Evolutionary conservation across 2,888 invertebrate species (phyloP).

Genomic region (Meghimatium bilineatum): DNA sequence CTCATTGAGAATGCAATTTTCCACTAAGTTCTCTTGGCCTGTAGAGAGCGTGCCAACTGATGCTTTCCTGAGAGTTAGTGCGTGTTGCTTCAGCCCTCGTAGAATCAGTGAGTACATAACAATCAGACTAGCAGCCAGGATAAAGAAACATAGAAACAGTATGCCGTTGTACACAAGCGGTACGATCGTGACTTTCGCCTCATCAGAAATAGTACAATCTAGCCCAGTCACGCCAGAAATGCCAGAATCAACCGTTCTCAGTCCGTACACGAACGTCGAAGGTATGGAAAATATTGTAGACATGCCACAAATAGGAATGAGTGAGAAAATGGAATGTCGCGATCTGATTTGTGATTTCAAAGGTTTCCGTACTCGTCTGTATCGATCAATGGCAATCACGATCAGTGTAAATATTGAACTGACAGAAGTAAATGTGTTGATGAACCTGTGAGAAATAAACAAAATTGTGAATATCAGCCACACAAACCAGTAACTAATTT

Average conservation of each 20-base stretch:
- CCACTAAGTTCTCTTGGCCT: not conserved
- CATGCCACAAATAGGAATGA: conserved; percentile 16
- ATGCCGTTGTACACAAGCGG: conserved; percentile 59
- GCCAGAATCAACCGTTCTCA: conserved; percentile 55
- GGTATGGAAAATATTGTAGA: conserved; percentile 60
- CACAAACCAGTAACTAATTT: no score
- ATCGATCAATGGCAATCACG: conserved; percentile 64
- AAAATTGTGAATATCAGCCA: not conserved
- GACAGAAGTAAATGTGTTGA: conserved; percentile 57
- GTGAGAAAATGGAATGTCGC: conserved; percentile 54
- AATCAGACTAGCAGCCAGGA: conserved; percentile 52
- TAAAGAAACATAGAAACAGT: conserved; percentile 58
- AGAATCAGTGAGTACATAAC: conserved; percentile 61
- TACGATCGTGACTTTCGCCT: conserved; percentile 51
- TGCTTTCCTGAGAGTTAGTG: not conserved
- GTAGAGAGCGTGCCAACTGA: not conserved
- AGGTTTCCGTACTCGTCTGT: conserved; percentile 64
- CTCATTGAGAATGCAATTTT: not conserved
- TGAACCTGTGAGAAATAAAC: conserved; percentile 31
- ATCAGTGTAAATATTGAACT: conserved; percentile 59
- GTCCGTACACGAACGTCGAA: conserved; percentile 58
- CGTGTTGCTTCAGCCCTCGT: conserved; percentile 48
- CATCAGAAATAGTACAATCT: conserved; percentile 64
- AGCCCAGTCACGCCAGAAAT: conserved; percentile 57
- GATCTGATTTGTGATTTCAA: conserved; percentile 59